Conservation (phyloP, 2,797 vertebrate species). For the Enteromius afrohamiltoni region DNA sequence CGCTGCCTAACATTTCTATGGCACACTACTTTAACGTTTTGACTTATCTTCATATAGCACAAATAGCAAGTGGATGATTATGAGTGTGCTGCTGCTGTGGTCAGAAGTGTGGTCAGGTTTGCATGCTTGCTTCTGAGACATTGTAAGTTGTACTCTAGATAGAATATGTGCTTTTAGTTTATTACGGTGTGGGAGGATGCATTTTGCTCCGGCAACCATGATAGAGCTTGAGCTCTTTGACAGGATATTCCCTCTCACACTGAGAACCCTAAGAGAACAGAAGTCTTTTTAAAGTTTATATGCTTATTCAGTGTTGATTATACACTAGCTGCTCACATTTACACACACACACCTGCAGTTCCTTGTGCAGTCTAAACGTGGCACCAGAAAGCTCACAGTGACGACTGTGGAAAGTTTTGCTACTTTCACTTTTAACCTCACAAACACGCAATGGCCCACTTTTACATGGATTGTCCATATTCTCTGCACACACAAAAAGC, state of each 20-base stretch:
- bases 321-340: not conserved
- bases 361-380: constrained; percentile 80
- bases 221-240: constrained; percentile 78
- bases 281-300: not conserved
- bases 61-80: too few relatives aligned
- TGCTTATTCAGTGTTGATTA: not conserved
- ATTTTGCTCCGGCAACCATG: constrained; percentile 81
- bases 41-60: too few relatives aligned
- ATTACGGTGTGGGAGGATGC: constrained; percentile 77
- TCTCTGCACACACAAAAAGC: constrained; percentile 65
- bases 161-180: not conserved
- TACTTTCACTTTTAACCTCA: constrained; percentile 76
- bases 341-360: constrained; percentile 73
- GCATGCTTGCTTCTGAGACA: not conserved
- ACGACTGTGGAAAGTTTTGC: constrained; percentile 76
- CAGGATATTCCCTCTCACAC: constrained; percentile 79
- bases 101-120: not conserved
- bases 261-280: constrained; percentile 74
- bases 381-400: constrained; percentile 79
- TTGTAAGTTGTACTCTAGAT: not conserved
- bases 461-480: constrained; percentile 75
- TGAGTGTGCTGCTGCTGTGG: too few relatives aligned
- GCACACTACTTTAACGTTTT: not conserved
- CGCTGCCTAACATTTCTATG: not conserved
- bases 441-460: constrained; percentile 80